A percentile compares a stretch with the other conserved stretches of the same genome.
Conservation (phyloP, 2,797 vertebrate species). For the Fringilla coelebs region DNA sequence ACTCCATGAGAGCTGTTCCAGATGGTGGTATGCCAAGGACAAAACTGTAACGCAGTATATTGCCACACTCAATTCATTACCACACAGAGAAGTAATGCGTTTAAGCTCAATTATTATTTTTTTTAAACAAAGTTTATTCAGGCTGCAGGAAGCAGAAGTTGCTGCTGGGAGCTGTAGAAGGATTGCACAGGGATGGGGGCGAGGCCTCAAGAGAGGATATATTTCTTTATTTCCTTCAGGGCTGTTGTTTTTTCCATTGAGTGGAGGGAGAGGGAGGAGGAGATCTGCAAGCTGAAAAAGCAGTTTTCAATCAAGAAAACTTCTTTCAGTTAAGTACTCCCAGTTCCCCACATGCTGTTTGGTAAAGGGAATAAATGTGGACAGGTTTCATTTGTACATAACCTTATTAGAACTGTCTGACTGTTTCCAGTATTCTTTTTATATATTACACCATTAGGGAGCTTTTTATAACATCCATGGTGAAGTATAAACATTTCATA, state of each 20-base stretch:
- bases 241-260: conserved; percentile 69
- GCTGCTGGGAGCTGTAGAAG: conserved; percentile 53
- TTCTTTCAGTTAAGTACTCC: conserved; percentile 58
- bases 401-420: conserved; percentile 64
- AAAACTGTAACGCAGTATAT: conserved; percentile 43
- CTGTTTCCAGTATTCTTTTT: conserved; percentile 55
- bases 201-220: conserved; percentile 63
- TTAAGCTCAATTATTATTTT: conserved; percentile 48
- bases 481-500: conserved; percentile 58
- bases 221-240: conserved; percentile 67
- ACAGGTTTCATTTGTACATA: conserved; percentile 67
- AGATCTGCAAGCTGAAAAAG: conserved; percentile 64
- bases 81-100: conserved; percentile 51
- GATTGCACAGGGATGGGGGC: conserved; percentile 40
- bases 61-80: conserved; percentile 66
- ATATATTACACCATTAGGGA: conserved; percentile 61
- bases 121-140: conserved; percentile 57
- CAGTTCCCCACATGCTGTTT: conserved; percentile 59
- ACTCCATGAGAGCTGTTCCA: conserved; percentile 51
- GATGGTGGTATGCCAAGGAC: conserved; percentile 52
- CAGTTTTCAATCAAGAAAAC: conserved; percentile 68
- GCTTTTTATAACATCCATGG: conserved; percentile 49
- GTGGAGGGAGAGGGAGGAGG: conserved; percentile 47
- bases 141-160: conserved; percentile 57
- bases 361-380: conserved; percentile 54